Evolutionary conservation across 2,113 vertebrate genomes (phyloP), one percentile per base, ranked within the genome.

Genomic region (Scatophagus argus): DNA sequence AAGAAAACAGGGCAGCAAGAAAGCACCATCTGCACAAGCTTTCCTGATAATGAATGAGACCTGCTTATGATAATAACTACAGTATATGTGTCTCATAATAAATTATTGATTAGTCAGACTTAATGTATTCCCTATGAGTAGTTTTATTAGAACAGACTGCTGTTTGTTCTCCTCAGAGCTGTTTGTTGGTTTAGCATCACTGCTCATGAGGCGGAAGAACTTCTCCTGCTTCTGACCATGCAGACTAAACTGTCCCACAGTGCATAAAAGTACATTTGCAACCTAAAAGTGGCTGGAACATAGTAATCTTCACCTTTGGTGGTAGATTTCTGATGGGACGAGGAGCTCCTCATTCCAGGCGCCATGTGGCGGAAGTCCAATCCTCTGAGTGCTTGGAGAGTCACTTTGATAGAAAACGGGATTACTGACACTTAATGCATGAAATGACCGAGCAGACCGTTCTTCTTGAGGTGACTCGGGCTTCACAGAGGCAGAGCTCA

Each of bases 221-320:
- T 51, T n/a, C 52, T 51, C 12, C 4, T 49, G 65, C 54, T n/a
- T 68, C 25, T 74, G 77, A 72, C 62, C 71, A 11, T 27, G 69
- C 25, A 83, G 62, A 81, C 68, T 38, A 71, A 77, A 32, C 31
- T 59, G 39, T 55, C 84, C 68, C 46, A 51, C n/a, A 56, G 83
- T n/a, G 67, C 56, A 62, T 23, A 4, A 55, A 43, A 79, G 74
- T 71, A 77, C 41, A 77, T 89, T 79, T 88, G 70, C 74, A 54
- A 80, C 43, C 71, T 23, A 1, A 2, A 87, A 74, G 19, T 8
- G 6, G 44, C 39, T 56, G 4, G 46, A 84, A 68, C 54, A 74
- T 56, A 41, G 72, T 62, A 31, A 83, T 85, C 83, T 77, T 77
- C 81, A 71, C 76, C 74, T 83, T 62, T 66, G 70, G 82, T 82